A percentile compares a stretch with the other conserved stretches of the same genome.
phyloP scores from a whole-genome alignment of 1,140 invertebrate genomes.

The Aleiodes sp. region DNA sequence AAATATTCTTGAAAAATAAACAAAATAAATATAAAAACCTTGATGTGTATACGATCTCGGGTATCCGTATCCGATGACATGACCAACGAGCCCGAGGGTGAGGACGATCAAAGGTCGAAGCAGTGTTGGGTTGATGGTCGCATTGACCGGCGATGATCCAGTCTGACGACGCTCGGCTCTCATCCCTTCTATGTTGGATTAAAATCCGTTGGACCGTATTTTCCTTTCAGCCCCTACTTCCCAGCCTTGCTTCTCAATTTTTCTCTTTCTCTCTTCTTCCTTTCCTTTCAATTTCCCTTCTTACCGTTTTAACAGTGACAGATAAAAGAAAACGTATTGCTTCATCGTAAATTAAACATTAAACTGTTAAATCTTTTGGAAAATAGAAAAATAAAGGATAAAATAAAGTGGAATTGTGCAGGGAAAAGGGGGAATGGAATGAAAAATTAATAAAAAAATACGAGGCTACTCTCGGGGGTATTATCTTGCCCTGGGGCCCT shows the following conservation, averaged over 20 bases:
- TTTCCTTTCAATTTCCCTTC: background rate
- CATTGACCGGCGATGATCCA: constrained; percentile 37
- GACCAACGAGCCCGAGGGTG: constrained; percentile 32
- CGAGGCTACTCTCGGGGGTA: background rate
- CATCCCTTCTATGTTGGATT: constrained; percentile 36
- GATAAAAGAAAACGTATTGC: no score
- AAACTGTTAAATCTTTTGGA: no score
- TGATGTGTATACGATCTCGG: constrained; percentile 28
- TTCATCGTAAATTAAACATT: no score
- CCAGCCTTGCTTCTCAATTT: background rate
- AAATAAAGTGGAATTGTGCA: background rate
- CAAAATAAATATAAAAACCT: constrained; percentile 30
- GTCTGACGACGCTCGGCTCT: constrained; percentile 30
- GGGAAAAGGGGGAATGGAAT: background rate
- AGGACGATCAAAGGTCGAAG: constrained; percentile 28
- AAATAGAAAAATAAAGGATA: no score
- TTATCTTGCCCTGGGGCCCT: constrained; percentile 26
- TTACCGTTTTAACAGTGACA: background rate
- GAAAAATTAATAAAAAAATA: constrained; percentile 25
- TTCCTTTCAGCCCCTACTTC: background rate
- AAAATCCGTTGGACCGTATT: constrained; percentile 22
- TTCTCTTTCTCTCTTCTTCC: background rate
- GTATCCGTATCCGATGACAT: constrained; percentile 37
- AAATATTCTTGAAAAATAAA: background rate
- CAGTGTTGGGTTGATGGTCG: constrained; percentile 25